These are phyloP conservation scores for Nannospalax galili DNA, from an alignment of 2,113 vertebrate species.

Conservation along the genomic window DNA sequence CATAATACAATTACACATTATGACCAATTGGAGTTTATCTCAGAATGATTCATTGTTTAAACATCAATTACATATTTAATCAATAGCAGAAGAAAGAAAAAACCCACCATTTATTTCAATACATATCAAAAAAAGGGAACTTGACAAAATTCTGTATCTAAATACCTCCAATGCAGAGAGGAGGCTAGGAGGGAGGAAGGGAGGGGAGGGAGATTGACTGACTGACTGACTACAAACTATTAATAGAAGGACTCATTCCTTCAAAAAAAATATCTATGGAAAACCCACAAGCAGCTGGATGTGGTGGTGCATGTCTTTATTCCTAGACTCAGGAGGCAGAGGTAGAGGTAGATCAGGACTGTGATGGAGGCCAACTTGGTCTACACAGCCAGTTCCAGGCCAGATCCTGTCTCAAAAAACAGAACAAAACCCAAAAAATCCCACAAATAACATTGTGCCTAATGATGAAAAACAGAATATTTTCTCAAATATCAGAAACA, in stretches of 20 bases:
- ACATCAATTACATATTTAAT: neutral
- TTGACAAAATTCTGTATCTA: slow-evolving; percentile 1
- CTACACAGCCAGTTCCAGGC: too few species aligned
- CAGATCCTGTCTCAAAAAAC: too few species aligned
- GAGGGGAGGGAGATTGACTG: too few species aligned
- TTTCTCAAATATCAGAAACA: neutral
- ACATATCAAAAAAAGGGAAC: too few species aligned
- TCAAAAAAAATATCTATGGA: neutral
- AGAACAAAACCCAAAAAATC: too few species aligned
- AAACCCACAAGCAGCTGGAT: neutral
- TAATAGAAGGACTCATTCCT: neutral
- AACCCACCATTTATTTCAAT: neutral
- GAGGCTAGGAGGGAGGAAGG: too few species aligned
- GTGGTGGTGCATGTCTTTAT: too few species aligned
- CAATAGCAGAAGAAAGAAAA: neutral
- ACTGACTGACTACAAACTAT: neutral
- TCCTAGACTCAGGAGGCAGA: too few species aligned
- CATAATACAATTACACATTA: neutral
- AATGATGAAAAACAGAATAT: neutral
- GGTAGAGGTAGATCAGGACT: too few species aligned
- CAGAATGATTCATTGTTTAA: neutral
- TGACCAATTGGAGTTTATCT: neutral
- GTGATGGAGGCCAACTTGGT: too few species aligned
- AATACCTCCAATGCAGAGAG: too few species aligned
- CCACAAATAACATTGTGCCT: neutral